These are phyloP conservation scores for Drosophila rellima DNA, from an alignment of 2,888 invertebrate genomes.

Conservation along the genomic window DNA sequence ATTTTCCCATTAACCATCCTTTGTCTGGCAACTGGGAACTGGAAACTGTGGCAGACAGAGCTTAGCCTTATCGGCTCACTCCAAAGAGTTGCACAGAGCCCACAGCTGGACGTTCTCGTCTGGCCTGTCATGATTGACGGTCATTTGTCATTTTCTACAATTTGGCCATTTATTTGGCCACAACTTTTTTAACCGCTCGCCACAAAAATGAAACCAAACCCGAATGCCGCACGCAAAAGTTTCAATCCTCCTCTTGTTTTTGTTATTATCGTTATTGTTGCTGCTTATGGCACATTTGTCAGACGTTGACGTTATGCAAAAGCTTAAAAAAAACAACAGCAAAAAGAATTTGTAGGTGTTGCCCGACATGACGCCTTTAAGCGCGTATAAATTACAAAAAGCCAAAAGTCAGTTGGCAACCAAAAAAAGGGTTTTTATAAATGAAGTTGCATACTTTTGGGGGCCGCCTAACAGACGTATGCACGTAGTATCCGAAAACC, in stretches of 20 bases:
- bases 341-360: constrained; percentile 76
- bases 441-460: constrained; percentile 70
- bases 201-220: constrained; percentile 64
- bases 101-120: constrained; percentile 62
- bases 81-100: constrained; percentile 35
- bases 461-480: constrained; percentile 10
- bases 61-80: constrained; percentile 70
- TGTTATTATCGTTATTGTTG: constrained; percentile 22
- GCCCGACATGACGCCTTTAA: constrained; percentile 78
- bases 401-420: constrained; percentile 65
- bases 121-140: constrained; percentile 85
- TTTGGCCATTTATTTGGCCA: constrained; percentile 77
- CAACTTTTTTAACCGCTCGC: constrained; percentile 74
- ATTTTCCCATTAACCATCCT: neutral
- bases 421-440: constrained; percentile 57
- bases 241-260: constrained; percentile 39
- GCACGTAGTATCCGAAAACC: constrained; percentile 45
- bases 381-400: constrained; percentile 78
- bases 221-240: constrained; percentile 73
- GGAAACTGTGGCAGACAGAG: constrained; percentile 58
- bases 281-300: constrained; percentile 83
- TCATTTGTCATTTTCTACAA: constrained; percentile 84
- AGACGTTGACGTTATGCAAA: constrained; percentile 79
- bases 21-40: constrained; percentile 7
- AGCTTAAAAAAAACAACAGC: constrained; percentile 44